A percentile compares a stretch with the other conserved stretches of the same genome.
phyloP scores from a whole-genome alignment of 2,113 vertebrate genomes.

The Scopus umbretta region DNA sequence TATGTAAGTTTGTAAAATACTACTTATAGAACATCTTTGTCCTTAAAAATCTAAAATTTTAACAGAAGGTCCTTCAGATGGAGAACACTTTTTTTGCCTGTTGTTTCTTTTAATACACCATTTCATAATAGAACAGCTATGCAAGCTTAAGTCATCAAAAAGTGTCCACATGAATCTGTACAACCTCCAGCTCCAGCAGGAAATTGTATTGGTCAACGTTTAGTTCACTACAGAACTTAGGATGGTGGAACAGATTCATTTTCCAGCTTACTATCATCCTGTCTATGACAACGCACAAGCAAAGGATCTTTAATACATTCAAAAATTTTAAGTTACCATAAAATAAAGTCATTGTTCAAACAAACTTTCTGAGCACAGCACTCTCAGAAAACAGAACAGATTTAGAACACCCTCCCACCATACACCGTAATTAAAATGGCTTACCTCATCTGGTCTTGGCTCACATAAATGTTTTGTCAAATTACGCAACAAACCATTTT shows the following conservation, averaged over 20 bases:
- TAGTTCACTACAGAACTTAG: neutral
- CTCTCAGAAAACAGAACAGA: neutral
- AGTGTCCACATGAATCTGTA: neutral
- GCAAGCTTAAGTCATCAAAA: neutral
- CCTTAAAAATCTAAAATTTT: neutral
- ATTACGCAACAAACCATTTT: slow-evolving; percentile 68
- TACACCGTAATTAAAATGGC: slow-evolving; percentile 28
- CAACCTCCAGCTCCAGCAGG: neutral
- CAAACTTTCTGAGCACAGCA: neutral
- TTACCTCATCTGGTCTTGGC: slow-evolving; percentile 73
- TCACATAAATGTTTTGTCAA: slow-evolving; percentile 68
- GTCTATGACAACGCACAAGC: neutral
- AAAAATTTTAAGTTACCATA: neutral
- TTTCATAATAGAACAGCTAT: neutral
- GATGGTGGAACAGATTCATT: neutral
- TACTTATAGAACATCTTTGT: neutral
- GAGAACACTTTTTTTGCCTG: neutral
- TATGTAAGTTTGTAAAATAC: neutral
- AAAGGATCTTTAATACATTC: neutral
- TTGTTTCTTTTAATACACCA: neutral
- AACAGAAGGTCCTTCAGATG: neutral
- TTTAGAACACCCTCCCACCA: slow-evolving; percentile 1
- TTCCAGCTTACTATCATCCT: neutral
- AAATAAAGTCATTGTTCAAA: slow-evolving; percentile 3
- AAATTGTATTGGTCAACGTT: neutral